These are phyloP conservation scores for Bombus difficillimus DNA, from an alignment of 1,140 invertebrate genomes.

Conservation along the genomic window DNA sequence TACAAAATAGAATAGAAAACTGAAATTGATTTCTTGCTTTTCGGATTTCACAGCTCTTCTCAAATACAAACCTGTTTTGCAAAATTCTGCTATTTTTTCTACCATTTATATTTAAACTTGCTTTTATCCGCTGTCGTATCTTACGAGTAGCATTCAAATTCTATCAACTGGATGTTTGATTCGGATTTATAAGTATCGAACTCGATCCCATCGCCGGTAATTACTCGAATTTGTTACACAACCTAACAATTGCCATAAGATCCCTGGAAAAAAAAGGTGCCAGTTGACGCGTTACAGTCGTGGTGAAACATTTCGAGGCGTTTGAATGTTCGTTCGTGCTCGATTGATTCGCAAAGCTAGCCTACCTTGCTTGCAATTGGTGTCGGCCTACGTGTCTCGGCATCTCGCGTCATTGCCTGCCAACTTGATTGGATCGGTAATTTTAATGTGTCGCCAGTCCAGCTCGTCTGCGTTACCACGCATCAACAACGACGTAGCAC, in stretches of 20 bases:
- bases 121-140: too few relatives aligned
- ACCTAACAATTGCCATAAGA: neutral
- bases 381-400: conserved; percentile 53
- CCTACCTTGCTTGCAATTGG: conserved; percentile 39
- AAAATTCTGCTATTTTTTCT: too few relatives aligned
- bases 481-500: conserved; percentile 69
- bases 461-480: conserved; percentile 18
- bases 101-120: too few relatives aligned
- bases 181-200: too few relatives aligned
- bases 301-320: conserved; percentile 15
- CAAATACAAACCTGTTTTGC: too few relatives aligned
- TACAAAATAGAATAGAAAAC: too few relatives aligned
- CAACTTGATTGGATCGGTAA: conserved; percentile 68
- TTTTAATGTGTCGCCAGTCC: conserved; percentile 63
- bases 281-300: conserved; percentile 21
- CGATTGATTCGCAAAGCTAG: conserved; percentile 51
- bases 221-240: neutral
- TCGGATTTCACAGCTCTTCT: too few relatives aligned
- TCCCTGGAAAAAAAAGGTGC: neutral
- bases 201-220: too few relatives aligned
- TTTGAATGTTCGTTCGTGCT: conserved; percentile 51
- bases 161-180: too few relatives aligned
- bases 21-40: too few relatives aligned
- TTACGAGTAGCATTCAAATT: too few relatives aligned
- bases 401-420: conserved; percentile 61